phyloP scores from a whole-genome alignment of 2,113 vertebrate species.

The Chroicocephalus ridibundus region DNA sequence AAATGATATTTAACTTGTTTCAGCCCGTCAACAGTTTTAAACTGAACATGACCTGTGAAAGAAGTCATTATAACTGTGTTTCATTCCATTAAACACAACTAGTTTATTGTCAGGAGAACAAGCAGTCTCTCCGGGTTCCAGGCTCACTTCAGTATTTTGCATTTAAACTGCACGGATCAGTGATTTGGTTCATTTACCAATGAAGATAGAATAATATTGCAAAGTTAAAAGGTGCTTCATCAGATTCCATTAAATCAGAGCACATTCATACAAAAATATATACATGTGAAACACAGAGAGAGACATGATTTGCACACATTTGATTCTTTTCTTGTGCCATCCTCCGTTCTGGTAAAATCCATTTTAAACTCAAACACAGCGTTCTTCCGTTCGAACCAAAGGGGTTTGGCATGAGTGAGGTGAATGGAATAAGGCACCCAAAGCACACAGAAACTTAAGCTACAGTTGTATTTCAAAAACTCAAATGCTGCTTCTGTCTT shows the following conservation, averaged over 20 bases:
- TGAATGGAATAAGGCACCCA: rapidly evolving
- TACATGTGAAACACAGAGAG: neutral
- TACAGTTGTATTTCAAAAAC: neutral
- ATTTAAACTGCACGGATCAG: constrained; percentile 79
- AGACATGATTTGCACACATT: neutral
- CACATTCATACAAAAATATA: constrained; percentile 48
- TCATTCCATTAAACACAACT: constrained; percentile 84
- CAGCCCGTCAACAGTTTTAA: constrained; percentile 76
- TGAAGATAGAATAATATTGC: constrained; percentile 78
- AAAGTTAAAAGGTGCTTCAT: constrained; percentile 78
- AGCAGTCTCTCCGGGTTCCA: constrained; percentile 67
- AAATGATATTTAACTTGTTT: constrained; percentile 73
- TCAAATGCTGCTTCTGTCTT: neutral
- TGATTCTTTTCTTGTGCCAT: neutral
- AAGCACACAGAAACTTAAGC: neutral
- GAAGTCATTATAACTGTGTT: constrained; percentile 80
- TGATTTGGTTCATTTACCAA: constrained; percentile 80
- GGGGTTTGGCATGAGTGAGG: neutral
- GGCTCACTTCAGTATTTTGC: constrained; percentile 76
- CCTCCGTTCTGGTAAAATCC: neutral
- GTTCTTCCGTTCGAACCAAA: neutral
- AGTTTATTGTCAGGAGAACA: constrained; percentile 80
- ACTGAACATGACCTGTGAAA: constrained; percentile 80
- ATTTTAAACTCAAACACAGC: neutral
- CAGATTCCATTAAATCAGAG: constrained; percentile 73